Base-by-base conservation (phyloP, 2,797 vertebrate species). In the Enteromius anoplus region DNA sequence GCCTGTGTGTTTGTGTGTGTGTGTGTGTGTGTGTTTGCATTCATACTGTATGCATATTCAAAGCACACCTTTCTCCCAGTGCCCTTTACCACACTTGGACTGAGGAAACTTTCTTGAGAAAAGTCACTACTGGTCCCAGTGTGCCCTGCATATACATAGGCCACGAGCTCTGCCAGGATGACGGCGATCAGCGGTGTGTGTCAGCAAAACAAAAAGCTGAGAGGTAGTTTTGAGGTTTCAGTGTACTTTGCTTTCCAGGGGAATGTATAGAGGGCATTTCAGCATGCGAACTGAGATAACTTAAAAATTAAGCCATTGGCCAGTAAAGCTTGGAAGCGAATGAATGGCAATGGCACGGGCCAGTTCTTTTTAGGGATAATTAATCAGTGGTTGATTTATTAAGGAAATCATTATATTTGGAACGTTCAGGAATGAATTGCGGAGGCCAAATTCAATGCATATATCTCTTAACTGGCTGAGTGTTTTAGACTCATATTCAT, bases 261-360 rank as follows among this genome's bases (percentile, higher is more conserved):
- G 75, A 68, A 66, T 26, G 45, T 76, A 80, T 49, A 73, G 32
- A 45, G 29, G 32, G 45, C 40, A 32, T 82, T 84, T 84, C n/a
- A 79, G 79, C 3, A 72, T 62, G 29, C 75, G 55, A 29, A 26
- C 66, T 53, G 60, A 85, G 26, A 81, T 80, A 75, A 60, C 80
- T 81, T 60, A 9, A 70, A 45, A 55, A 77, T 62, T 37, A 85
- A 82, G 58, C n/a, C 21, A 29, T 51, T 75, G 47, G 62, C 71
- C 32, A 5, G 15, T 26, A 23, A 11, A 49, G 34, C 58, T 55
- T 21, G 65, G 64, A 88, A 55, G 23, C 6, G 65, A 72, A 90
- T 91, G 88, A 89, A 93, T 92, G 90, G 85, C 82, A 88, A 92
- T 92, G 89, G 88, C 89, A 90, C 90, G 84, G 89, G 88, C 86